Evolutionary conservation across 1,140 invertebrate species (phyloP).

Genomic region (Aphaenogaster floridana): DNA sequence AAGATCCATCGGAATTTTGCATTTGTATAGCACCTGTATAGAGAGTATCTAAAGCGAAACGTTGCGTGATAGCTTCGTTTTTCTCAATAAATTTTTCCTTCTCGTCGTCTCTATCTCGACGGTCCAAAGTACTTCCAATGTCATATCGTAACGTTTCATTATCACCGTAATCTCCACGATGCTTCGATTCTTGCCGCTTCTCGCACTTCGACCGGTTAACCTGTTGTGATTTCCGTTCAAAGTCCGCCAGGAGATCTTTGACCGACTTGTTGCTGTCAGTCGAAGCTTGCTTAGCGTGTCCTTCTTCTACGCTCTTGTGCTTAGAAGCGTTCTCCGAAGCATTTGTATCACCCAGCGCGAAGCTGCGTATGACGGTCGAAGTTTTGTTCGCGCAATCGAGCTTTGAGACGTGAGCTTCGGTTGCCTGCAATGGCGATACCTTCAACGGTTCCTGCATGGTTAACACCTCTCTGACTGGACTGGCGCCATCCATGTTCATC

Average conservation of each 20-base stretch:
- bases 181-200: slow-evolving; percentile 78
- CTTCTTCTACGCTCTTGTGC: slow-evolving; percentile 17
- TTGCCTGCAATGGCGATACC: slow-evolving; percentile 83
- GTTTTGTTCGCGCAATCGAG: slow-evolving; percentile 78
- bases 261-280: slow-evolving; percentile 85
- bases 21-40: slow-evolving; percentile 15
- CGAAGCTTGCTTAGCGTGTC: slow-evolving; percentile 67
- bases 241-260: slow-evolving; percentile 87
- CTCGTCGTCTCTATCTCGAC: slow-evolving; percentile 73
- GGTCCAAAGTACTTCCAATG: slow-evolving; percentile 85
- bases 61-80: slow-evolving; percentile 9
- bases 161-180: slow-evolving; percentile 86
- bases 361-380: slow-evolving; percentile 68
- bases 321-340: slow-evolving; percentile 33
- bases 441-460: slow-evolving; percentile 86
- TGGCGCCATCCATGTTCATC: slow-evolving; percentile 68
- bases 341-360: slow-evolving; percentile 71
- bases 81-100: slow-evolving; percentile 71
- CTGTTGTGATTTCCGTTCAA: slow-evolving; percentile 86
- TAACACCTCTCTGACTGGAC: slow-evolving; percentile 76
- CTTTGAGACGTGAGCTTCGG: slow-evolving; percentile 86
- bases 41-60: background rate
- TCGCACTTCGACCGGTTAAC: slow-evolving; percentile 78
- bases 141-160: slow-evolving; percentile 87
- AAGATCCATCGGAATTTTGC: slow-evolving; percentile 62